Base-by-base conservation (phyloP, 2,888 invertebrate species). In the Orchesellides sinensis region DNA sequence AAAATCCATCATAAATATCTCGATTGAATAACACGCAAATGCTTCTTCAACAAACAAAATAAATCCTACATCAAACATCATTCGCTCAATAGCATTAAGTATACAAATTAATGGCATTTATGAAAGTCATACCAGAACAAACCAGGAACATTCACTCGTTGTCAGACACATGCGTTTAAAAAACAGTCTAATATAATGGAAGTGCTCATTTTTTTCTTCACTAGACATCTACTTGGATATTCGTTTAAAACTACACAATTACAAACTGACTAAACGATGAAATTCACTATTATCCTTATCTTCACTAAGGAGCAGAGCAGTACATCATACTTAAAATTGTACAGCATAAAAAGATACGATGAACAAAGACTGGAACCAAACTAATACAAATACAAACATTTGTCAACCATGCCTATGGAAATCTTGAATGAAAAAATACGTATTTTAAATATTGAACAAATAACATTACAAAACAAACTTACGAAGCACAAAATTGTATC, bases 201-300 rank as follows among this genome's bases (percentile, higher is more conserved):
- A 63, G 63, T 63, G 63, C 45, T 63, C 21, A 63, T n/a, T n/a
- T 63, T 63, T 63, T 63, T 63, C 23, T 12, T 21, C 35, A 25
- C 35, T 63, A 40, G 40, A 63, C 63, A 8, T 40, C 40, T 40
- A 40, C 40, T n/a, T 12, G 35, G 35, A 8, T 5, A 35, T 35
- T 35, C 3, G n/a, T 47, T 10, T 47, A 5, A 47, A 47, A n/a
- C n/a, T 12, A 47, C 12, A 8, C 6, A 35, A 35, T 21, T 52
- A 21, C 21, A 52, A 52, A 52, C 8, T 35, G 23, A 17, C 23
- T 52, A 52, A 21, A 52, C 52, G 35, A 35, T 12, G 6, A 35
- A 5, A 35, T 35, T 35, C 35, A 35, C 12, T 35, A 8, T 35
- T 35, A 35, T 35, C n/a, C n/a, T n/a, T n/a, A n/a, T n/a, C n/a